Evolutionary conservation across 2,797 vertebrate genomes (phyloP).

Genomic region (Sebastiscus albofasciatus): DNA sequence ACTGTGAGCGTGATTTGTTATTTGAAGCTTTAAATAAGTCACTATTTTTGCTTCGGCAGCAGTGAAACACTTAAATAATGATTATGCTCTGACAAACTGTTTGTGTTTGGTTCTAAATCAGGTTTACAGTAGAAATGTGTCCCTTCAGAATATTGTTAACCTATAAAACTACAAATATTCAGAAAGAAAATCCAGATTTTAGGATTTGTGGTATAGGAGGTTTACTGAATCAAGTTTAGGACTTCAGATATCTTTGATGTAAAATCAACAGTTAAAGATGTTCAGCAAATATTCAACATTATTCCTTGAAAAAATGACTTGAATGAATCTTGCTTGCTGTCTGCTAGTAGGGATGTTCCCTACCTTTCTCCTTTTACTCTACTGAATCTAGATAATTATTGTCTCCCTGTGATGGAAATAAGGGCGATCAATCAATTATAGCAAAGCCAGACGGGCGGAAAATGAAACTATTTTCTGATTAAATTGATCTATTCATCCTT

Average conservation of each 20-base stretch:
- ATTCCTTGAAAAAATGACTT: background rate
- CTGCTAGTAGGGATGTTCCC: background rate
- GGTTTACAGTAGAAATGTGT: background rate
- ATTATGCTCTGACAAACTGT: background rate
- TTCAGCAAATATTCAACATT: background rate
- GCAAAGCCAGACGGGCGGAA: background rate
- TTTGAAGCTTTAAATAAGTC: background rate
- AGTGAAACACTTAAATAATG: background rate
- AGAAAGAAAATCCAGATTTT: background rate
- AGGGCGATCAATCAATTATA: background rate
- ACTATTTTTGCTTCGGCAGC: slow-evolving; percentile 1
- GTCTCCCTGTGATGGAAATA: background rate
- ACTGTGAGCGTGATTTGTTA: background rate
- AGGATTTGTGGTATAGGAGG: background rate
- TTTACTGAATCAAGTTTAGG: background rate
- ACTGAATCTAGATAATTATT: background rate
- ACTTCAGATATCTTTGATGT: background rate
- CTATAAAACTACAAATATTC: background rate
- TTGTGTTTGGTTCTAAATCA: background rate
- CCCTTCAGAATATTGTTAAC: background rate
- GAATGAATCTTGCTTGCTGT: background rate
- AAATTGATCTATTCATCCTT: background rate
- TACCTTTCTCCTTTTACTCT: background rate
- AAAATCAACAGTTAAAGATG: background rate
- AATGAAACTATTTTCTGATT: background rate